Base-by-base conservation (phyloP, 1,140 invertebrate genomes). In the Streblospio benedicti region DNA sequence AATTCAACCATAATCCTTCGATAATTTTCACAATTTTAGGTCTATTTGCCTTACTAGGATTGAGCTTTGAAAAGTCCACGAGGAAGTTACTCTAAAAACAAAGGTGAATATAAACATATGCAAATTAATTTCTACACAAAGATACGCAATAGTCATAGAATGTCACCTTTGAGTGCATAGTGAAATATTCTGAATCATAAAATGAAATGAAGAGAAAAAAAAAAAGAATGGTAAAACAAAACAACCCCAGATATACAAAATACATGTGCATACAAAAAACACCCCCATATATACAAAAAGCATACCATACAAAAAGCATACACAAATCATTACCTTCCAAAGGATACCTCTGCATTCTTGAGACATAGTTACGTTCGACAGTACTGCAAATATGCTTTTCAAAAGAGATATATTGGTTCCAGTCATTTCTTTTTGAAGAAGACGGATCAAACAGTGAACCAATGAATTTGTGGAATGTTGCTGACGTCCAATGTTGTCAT, bases 281-380 rank as follows among this genome's bases (percentile, higher is more conserved):
- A n/a, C n/a, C n/a, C n/a, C n/a, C n/a, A n/a, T n/a, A n/a, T n/a
- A n/a, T n/a, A n/a, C n/a, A n/a, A n/a, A n/a, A n/a, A n/a, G n/a
- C n/a, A n/a, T n/a, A n/a, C n/a, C n/a, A n/a, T n/a, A n/a, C n/a
- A n/a, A n/a, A n/a, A n/a, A n/a, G n/a, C n/a, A n/a, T n/a, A n/a
- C n/a, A n/a, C n/a, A n/a, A n/a, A n/a, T n/a, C 30, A 62, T 38
- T 41, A 76, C 74, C 68, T 76, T 76, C 65, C 69, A 74, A n/a
- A 76, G 63, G 23, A 76, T 69, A 33, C 67, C 71, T 27, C 72
- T 64, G 55, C 74, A 74, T 47, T 76, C 74, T 12, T 70, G 53
- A 16, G 70, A 70, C 55, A 74, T 49, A 5, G 64, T 63, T 6
- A 76, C 57, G 27, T 64, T 73, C 3, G 71, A 59, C 4, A 75